Conservation (phyloP, 2,113 vertebrate species). For the Chroicocephalus ridibundus region DNA sequence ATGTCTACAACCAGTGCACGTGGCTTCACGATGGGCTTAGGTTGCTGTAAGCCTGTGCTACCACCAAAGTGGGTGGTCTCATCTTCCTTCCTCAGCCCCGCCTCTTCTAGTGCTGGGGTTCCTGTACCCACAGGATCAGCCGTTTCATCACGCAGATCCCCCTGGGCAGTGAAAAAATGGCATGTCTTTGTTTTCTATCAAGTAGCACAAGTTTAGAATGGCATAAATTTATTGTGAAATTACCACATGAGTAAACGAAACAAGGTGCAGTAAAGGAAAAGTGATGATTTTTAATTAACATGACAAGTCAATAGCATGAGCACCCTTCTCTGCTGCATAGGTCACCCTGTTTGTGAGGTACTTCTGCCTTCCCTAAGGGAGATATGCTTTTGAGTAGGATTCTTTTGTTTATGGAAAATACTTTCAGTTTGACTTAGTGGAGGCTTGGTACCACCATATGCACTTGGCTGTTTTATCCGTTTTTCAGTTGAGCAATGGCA, state of each 20-base stretch:
- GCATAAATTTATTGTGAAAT: neutral
- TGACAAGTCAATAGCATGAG: neutral
- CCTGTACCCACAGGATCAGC: neutral
- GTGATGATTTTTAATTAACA: neutral
- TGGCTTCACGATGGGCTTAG: neutral
- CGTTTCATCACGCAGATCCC: neutral
- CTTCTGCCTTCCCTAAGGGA: neutral
- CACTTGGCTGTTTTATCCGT: neutral
- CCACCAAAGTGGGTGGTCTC: neutral
- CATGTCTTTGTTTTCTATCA: neutral
- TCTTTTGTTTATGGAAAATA: neutral
- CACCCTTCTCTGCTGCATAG: neutral
- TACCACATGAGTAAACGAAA: neutral
- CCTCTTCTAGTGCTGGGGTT: neutral
- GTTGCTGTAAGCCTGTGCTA: neutral
- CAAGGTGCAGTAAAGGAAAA: neutral
- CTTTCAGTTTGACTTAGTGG: neutral
- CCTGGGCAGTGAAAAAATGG: neutral
- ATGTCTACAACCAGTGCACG: neutral
- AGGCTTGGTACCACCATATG: neutral
- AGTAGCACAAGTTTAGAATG: neutral
- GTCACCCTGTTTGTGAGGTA: neutral
- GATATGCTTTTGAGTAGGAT: neutral
- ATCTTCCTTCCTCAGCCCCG: neutral
- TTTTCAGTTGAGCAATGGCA: neutral